phyloP scores from a whole-genome alignment of 2,888 invertebrate species.

The Metacarcinus magister region DNA sequence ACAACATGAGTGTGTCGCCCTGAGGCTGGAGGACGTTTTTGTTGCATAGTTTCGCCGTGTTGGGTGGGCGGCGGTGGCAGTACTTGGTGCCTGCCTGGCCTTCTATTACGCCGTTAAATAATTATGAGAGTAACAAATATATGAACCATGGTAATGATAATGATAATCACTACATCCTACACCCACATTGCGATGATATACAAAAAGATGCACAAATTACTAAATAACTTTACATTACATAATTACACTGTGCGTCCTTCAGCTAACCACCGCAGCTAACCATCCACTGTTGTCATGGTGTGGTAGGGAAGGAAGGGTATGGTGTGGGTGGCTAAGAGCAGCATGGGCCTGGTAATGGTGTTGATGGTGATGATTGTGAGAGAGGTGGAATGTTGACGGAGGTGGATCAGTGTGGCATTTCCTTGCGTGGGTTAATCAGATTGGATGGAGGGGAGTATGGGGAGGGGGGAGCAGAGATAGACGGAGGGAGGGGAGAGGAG shows the following conservation, averaged over 20 bases:
- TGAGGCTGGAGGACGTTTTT: not conserved
- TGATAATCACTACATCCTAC: too few relatives aligned
- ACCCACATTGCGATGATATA: too few relatives aligned
- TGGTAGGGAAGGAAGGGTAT: not conserved
- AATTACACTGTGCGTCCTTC: not conserved
- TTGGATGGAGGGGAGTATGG: not conserved
- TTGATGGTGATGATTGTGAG: not conserved
- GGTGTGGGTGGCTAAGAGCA: not conserved
- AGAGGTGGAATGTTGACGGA: not conserved
- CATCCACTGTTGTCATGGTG: not conserved
- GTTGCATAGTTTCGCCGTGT: not conserved
- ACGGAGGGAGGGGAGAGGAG: not conserved
- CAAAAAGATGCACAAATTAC: too few relatives aligned
- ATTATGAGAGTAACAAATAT: not conserved
- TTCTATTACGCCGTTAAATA: not conserved
- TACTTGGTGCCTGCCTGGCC: not conserved
- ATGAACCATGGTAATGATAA: not conserved
- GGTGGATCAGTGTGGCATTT: conserved; percentile 3
- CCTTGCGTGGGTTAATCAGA: not conserved
- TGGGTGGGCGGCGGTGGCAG: not conserved
- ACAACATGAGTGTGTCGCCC: not conserved
- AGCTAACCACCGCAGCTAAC: not conserved
- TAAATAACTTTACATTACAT: not conserved
- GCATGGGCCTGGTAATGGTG: not conserved
- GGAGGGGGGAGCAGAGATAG: not conserved